These are phyloP conservation scores for Echeneis naucrates DNA, from an alignment of 2,797 vertebrate genomes.

Conservation along the genomic window DNA sequence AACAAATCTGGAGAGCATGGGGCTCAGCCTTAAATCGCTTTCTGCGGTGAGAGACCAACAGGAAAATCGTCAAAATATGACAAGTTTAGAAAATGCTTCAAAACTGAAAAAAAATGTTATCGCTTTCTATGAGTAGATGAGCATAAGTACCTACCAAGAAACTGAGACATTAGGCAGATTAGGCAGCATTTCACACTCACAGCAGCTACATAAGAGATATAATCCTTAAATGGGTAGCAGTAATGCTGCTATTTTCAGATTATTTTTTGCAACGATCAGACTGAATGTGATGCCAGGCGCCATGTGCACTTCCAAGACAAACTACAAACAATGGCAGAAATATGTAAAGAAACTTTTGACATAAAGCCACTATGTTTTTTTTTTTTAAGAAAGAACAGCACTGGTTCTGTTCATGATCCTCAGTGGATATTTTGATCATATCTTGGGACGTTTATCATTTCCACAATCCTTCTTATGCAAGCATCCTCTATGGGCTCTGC, in stretches of 20 bases:
- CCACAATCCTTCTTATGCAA: slow-evolving; percentile 35
- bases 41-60: neutral
- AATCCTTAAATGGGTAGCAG: neutral
- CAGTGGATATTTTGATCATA: slow-evolving; percentile 27
- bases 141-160: neutral
- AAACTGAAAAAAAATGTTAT: neutral
- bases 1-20: neutral
- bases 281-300: neutral
- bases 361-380: slow-evolving; percentile 16
- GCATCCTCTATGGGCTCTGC: slow-evolving; percentile 31
- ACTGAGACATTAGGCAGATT: neutral
- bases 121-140: neutral
- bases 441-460: slow-evolving; percentile 32
- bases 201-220: neutral
- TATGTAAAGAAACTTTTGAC: neutral
- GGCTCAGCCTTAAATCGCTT: neutral
- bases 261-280: neutral
- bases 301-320: neutral
- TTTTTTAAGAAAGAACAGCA: slow-evolving; percentile 19
- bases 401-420: neutral
- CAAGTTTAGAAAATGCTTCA: neutral
- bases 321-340: neutral
- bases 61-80: neutral
- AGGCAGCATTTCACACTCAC: neutral
- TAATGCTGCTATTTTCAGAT: neutral